Evolutionary conservation across 2,888 invertebrate genomes (phyloP), one percentile per base, ranked within the genome.

Genomic region (Diarsia rubi): DNA sequence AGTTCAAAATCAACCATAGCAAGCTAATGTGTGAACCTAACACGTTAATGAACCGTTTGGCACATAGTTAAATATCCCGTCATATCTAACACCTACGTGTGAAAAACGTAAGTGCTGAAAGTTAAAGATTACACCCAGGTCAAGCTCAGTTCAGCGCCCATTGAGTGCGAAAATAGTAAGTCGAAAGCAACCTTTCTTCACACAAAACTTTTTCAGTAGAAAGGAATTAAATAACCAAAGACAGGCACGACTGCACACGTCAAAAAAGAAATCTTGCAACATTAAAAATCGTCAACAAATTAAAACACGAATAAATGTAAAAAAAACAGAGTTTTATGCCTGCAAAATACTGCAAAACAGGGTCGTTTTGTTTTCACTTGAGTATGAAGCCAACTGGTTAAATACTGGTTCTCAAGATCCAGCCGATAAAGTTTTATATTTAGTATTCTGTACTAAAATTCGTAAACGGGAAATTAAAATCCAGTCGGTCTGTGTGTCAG

Each of bases 341-440:
- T 62, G n/a, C 37, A 27, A 68, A 44, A 54, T 62, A 65, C 37
- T 57, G 27, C 9, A 66, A 21, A 73, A 69, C 66, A 24, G 47
- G 69, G 60, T 73, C 74, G 31, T 80, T 69, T 73, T 69, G 59
- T 74, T 81, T 80, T 80, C 63, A 67, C 75, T 69, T n/a, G 4
- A 42, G n/a, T 52, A 44, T 68, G 24, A 71, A 71, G 52, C 5
- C 31, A 64, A 44, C 84, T 14, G n/a, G 45, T 75, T 81, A 47
- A 14, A 60, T 57, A 70, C 84, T 57, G 57, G 85, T 63, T 75
- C 14, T 57, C 8, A 21, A 84, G 81, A 84, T 81, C n/a, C 57
- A 69, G 59, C 16, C 45, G 71, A 82, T 85, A 75, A 81, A 44
- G 27, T 62, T 57, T 83, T 82, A 64, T 80, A 37, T 81, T 80